Base-by-base conservation (phyloP, 2,797 vertebrate species). In the Silurus aristotelis region DNA sequence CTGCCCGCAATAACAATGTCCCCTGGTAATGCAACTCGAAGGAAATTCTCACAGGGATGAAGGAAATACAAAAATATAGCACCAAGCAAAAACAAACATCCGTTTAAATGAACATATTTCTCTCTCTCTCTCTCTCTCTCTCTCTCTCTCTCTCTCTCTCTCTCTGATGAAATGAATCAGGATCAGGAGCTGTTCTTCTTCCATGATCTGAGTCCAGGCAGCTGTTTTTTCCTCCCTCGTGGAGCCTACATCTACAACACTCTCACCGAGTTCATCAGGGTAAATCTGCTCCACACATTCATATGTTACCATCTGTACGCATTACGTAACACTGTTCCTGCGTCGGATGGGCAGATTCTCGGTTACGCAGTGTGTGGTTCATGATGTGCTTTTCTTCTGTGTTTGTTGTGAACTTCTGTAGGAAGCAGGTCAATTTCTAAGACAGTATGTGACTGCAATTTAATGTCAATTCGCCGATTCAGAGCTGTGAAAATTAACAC, bases 161-260 rank as follows among this genome's bases (percentile, higher is more conserved):
- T 68, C 3, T 80, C 55, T 63, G 3, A 19, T 38, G 81, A 27
- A 71, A 12, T 64, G 38, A 63, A 89, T 48, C 90, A 99, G 98
- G 98, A 99, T 58, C 98, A 99, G 87, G 97, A 99, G 56, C 95
- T 99, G 82, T 99, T 99, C 93, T 99, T 99, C 91, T 99, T 99
- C 90, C 98, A 99, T 1, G 97, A 99, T 80, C 91, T 99, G 90
- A 99, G 98, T 90, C 98, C 98, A 0, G 98, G 98, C 84, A 99
- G 98, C 88, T 99, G 98, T 84, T 99, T 99, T 90, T 99, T 99
- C 86, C 94, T 99, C 79, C 98, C 98, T 0, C 95, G 95, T 15
- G 98, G 98, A 75, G 96, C 98, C 85, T 95, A 95, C 92, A 92
- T 99, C 91, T 99, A 98, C 93, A 98, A 97, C 89, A 97, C 96